Evolutionary conservation across 1,140 invertebrate species (phyloP), one percentile per base, ranked within the genome.

Genomic region (Proales similis): DNA sequence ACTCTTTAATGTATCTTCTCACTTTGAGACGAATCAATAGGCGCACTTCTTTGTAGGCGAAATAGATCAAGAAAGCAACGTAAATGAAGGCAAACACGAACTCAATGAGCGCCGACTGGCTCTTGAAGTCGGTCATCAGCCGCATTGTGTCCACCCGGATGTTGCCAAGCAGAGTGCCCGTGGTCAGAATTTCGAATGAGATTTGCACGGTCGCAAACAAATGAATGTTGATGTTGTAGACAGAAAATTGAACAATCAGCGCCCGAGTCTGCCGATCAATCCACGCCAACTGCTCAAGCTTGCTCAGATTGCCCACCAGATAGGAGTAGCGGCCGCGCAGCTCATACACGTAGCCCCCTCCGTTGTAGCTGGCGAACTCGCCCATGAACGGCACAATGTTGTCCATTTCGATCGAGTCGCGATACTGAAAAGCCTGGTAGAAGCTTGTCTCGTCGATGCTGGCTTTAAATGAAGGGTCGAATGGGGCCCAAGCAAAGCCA

Each of bases 161-260:
- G 27, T 71, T 76, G 3, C 76, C 70, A 12, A 78, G 69, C 5
- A 80, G 69, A 4, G 79, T 79, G 5, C 79, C 79, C 43, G 73
- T 78, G 6, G 77, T 73, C 20, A 75, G 62, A 65, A 80, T 77
- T 68, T 82, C 80, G 4, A 72, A 72, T 11, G 80, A 63, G 12
- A 80, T 69, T 11, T 74, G 77, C 7, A 72, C 70, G 0, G 79
- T 72, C 4, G 72, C 73, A 64, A 81, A 81, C n/a, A 82, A 66
- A 63, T 82, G 83, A n/a, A 82, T 70, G 60, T 80, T 76, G 1
- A 80, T 75, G 67, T 82, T 82, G 67, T 81, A 82, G 7, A 77
- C 72, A 4, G 80, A 79, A 66, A 82, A 80, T 65, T 82, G 80
- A 3, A 80, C 69, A 61, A 82, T 77, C 6, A 82, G 71, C 3